These are phyloP conservation scores for Potorous gilbertii DNA, from an alignment of 2,797 vertebrate genomes.

Conservation along the genomic window DNA sequence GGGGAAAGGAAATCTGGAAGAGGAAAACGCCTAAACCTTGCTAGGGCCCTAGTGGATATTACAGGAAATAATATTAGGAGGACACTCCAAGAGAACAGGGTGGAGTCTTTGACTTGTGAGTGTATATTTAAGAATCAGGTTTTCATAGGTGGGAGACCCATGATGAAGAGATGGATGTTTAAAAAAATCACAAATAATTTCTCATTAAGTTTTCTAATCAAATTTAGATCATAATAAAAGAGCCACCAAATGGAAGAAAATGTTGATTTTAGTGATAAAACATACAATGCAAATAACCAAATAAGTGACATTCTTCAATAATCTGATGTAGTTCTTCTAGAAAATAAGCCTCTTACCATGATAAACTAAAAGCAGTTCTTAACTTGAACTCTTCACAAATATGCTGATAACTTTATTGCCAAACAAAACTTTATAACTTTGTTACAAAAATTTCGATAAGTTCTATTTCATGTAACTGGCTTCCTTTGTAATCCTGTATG, in stretches of 20 bases:
- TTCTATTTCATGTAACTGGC: background rate
- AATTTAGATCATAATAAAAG: background rate
- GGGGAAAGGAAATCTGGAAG: background rate
- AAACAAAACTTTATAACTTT: background rate
- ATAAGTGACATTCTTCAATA: background rate
- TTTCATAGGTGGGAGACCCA: background rate
- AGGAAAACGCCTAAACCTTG: background rate
- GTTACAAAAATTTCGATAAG: background rate
- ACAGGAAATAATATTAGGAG: background rate
- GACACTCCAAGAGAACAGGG: background rate
- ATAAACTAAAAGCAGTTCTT: background rate
- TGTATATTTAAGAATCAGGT: background rate
- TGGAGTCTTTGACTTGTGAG: background rate
- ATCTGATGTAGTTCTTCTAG: background rate
- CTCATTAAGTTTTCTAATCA: background rate
- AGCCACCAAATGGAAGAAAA: background rate
- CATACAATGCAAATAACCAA: background rate
- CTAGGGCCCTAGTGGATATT: background rate
- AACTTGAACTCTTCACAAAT: background rate
- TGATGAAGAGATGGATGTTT: background rate
- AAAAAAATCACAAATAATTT: background rate
- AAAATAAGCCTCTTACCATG: background rate
- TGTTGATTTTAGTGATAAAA: background rate
- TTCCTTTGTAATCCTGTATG: background rate
- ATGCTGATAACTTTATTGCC: background rate